Percentiles rank a stretch among this genome's conserved stretches.
These are phyloP conservation scores for Orthosia incerta DNA, from an alignment of 2,888 invertebrate species.

Conservation along the genomic window DNA sequence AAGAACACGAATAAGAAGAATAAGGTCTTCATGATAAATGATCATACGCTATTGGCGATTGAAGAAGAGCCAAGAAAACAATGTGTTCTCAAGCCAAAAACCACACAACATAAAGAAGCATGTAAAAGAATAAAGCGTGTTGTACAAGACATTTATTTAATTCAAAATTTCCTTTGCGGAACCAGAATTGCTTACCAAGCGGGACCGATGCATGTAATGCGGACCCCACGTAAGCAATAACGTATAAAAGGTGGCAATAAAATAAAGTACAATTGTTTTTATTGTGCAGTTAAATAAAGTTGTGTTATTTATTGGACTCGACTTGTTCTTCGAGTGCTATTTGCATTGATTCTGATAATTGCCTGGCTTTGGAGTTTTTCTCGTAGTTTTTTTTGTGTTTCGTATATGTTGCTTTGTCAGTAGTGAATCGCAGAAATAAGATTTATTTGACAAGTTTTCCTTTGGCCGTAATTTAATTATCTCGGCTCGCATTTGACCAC, in stretches of 20 bases:
- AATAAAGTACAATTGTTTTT: constrained; percentile 57
- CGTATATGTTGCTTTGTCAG: background rate
- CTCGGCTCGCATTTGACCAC: too few species aligned
- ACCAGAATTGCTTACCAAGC: constrained; percentile 48
- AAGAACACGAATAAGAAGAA: too few species aligned
- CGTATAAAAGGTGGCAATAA: constrained; percentile 50
- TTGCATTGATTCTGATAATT: constrained; percentile 49
- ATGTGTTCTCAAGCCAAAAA: background rate
- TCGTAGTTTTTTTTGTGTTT: background rate
- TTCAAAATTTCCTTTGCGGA: constrained; percentile 39
- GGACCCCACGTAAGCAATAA: constrained; percentile 55
- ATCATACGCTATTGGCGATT: background rate
- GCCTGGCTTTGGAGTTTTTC: constrained; percentile 9
- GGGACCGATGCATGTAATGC: constrained; percentile 42
- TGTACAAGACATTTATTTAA: constrained; percentile 43
- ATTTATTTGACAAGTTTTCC: background rate
- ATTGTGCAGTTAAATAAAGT: constrained; percentile 55
- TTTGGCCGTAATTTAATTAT: background rate
- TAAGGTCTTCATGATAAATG: too few species aligned
- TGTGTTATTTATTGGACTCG: constrained; percentile 46
- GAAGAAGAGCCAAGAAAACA: background rate
- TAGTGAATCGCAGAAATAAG: background rate
- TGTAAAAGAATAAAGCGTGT: constrained; percentile 24
- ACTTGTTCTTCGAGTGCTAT: constrained; percentile 43
- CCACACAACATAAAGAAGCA: constrained; percentile 17